phyloP scores from a whole-genome alignment of 2,888 invertebrate genomes.

The Meandrusa payeni region DNA sequence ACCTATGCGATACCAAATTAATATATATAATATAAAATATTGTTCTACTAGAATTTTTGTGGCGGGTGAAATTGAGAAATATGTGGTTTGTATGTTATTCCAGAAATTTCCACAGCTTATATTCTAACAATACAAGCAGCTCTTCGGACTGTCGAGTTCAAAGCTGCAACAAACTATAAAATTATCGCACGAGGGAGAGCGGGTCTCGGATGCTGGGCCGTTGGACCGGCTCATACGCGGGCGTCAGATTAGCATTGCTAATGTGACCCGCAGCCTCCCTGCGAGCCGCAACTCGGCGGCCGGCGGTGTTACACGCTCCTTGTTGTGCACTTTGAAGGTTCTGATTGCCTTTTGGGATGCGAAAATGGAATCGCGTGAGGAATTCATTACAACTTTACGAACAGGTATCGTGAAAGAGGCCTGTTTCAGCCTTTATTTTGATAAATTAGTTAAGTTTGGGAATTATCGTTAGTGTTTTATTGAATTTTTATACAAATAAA shows the following conservation, averaged over 20 bases:
- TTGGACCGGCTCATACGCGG: not conserved
- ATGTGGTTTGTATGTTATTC: not conserved
- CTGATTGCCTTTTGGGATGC: slow-evolving; percentile 27
- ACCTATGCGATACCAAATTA: too few species aligned
- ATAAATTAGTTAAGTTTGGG: too few species aligned
- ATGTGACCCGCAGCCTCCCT: slow-evolving; percentile 6
- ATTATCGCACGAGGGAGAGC: not conserved
- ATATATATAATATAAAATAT: too few species aligned
- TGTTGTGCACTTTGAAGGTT: slow-evolving; percentile 19
- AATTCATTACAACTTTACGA: slow-evolving; percentile 14
- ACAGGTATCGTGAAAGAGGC: not conserved
- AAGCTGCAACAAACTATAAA: not conserved
- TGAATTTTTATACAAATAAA: too few species aligned
- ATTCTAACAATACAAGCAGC: not conserved
- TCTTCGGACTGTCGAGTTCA: not conserved
- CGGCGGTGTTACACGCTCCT: slow-evolving; percentile 17
- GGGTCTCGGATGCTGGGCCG: too few species aligned
- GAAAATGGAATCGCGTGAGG: slow-evolving; percentile 23
- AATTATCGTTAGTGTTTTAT: not conserved
- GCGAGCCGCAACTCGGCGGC: slow-evolving; percentile 21
- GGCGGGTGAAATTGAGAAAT: not conserved
- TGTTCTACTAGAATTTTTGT: too few species aligned
- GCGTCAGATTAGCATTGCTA: slow-evolving; percentile 25
- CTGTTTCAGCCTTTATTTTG: too few species aligned
- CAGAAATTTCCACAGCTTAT: too few species aligned